A percentile compares a stretch with the other conserved stretches of the same genome.
These are phyloP conservation scores for Collichthys lucidus DNA, from an alignment of 2,113 vertebrate genomes.

Conservation along the genomic window DNA sequence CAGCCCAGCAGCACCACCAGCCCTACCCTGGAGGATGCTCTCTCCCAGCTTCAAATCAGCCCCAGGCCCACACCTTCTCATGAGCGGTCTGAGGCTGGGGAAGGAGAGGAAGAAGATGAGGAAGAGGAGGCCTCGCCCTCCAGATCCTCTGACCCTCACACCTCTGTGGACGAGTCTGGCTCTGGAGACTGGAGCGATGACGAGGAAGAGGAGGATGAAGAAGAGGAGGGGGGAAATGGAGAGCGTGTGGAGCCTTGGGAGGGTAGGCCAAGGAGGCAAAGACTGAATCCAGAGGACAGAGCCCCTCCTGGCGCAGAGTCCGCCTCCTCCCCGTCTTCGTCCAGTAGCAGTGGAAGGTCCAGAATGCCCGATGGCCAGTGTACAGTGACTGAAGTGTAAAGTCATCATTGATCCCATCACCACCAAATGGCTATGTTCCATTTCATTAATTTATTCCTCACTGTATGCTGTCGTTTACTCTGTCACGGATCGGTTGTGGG, in stretches of 20 bases:
- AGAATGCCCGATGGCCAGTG: constrained; percentile 98
- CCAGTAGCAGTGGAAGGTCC: constrained; percentile 85
- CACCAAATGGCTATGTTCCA: constrained; percentile 56
- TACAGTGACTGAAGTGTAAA: constrained; percentile 97
- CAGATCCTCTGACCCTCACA: constrained; percentile 86
- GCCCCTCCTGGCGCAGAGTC: constrained; percentile 83
- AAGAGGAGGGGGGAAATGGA: constrained; percentile 82
- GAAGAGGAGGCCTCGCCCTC: constrained; percentile 86
- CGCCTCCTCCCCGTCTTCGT: constrained; percentile 66
- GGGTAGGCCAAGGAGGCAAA: constrained; percentile 87
- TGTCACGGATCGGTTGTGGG: constrained; percentile 58
- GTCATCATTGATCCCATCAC: constrained; percentile 27
- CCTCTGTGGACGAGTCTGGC: constrained; percentile 91
- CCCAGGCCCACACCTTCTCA: constrained; percentile 80
- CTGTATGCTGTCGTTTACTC: constrained; percentile 52
- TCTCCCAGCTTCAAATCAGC: constrained; percentile 90
- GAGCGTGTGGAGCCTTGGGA: constrained; percentile 75
- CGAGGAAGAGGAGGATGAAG: constrained; percentile 80
- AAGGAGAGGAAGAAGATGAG: constrained; percentile 89
- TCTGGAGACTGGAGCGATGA: constrained; percentile 91
- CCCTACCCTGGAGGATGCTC: constrained; percentile 88
- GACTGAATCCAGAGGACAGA: constrained; percentile 86
- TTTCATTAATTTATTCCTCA: constrained; percentile 74
- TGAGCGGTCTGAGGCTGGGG: constrained; percentile 87
- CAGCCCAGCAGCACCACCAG: constrained; percentile 81